Percentiles rank a stretch among this genome's conserved stretches.
Evolutionary conservation across 2,113 vertebrate genomes (phyloP).

Genomic region (Ceratotherium simum): DNA sequence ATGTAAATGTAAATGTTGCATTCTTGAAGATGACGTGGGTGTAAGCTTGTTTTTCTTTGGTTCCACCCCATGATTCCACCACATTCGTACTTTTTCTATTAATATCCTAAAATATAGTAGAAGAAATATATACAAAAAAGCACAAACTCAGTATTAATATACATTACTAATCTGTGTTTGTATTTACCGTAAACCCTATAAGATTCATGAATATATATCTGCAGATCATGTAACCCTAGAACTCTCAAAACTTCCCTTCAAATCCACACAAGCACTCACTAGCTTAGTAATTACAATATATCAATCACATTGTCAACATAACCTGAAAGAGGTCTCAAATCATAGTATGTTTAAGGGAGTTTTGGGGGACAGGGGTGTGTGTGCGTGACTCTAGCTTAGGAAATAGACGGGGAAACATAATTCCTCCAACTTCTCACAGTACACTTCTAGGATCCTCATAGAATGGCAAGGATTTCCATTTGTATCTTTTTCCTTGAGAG

Average conservation of each 20-base stretch:
- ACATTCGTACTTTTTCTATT: slow-evolving; percentile 96
- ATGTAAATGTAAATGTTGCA: slow-evolving; percentile 95
- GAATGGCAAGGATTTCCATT: not conserved
- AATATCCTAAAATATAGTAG: slow-evolving; percentile 90
- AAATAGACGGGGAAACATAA: not conserved
- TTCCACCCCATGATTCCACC: slow-evolving; percentile 96
- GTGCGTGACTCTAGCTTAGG: not conserved
- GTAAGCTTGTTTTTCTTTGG: slow-evolving; percentile 94
- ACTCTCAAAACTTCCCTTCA: not conserved
- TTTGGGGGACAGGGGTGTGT: not conserved
- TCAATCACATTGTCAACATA: not conserved
- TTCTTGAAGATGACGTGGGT: slow-evolving; percentile 95
- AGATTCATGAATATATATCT: not conserved
- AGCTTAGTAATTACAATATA: not conserved
- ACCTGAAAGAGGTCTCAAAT: not conserved
- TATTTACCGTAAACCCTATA: not conserved
- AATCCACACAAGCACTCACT: not conserved
- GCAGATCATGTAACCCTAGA: not conserved
- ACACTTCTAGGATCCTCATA: not conserved
- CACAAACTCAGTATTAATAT: slow-evolving; percentile 6
- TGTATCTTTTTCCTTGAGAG: not conserved
- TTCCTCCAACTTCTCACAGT: not conserved
- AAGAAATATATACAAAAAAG: not conserved
- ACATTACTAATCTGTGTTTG: not conserved
- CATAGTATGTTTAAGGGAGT: not conserved